Evolutionary conservation across 2,888 invertebrate species (phyloP).

Genomic region (Aspidiotus destructor): DNA sequence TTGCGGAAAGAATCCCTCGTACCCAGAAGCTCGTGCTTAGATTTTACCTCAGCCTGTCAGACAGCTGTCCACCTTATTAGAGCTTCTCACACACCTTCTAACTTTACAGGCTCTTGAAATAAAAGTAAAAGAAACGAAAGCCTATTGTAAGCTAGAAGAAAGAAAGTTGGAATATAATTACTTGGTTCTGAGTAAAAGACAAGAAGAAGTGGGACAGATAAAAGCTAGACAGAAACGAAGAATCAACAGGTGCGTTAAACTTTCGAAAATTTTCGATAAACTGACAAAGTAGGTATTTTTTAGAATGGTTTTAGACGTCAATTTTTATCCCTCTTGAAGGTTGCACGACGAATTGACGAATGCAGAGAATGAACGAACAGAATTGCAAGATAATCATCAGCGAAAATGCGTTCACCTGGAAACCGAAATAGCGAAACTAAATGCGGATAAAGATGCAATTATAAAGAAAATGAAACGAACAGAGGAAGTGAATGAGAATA

Average conservation of each 20-base stretch:
- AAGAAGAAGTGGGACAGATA: slow-evolving; percentile 74
- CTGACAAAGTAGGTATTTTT: neutral
- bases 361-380: slow-evolving; percentile 12
- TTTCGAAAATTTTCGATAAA: neutral
- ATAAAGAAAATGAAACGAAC: slow-evolving; percentile 25
- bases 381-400: slow-evolving; percentile 26
- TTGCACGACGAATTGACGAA: slow-evolving; percentile 23
- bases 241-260: slow-evolving; percentile 50
- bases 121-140: slow-evolving; percentile 68
- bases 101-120: slow-evolving; percentile 57
- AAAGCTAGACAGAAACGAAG: slow-evolving; percentile 68
- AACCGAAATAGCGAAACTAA: slow-evolving; percentile 24
- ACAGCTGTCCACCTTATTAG: too few species aligned
- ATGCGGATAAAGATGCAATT: slow-evolving; percentile 19
- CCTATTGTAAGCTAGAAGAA: slow-evolving; percentile 69
- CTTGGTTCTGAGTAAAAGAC: slow-evolving; percentile 72
- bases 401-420: slow-evolving; percentile 24
- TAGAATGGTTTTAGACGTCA: slow-evolving; percentile 9
- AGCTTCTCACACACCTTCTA: too few species aligned
- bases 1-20: too few species aligned
- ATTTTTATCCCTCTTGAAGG: slow-evolving; percentile 3
- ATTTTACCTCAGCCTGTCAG: too few species aligned
- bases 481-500: slow-evolving; percentile 32
- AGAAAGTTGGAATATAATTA: slow-evolving; percentile 88
- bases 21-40: too few species aligned